phyloP scores from a whole-genome alignment of 2,113 vertebrate genomes.

The Laticauda laticaudata region DNA sequence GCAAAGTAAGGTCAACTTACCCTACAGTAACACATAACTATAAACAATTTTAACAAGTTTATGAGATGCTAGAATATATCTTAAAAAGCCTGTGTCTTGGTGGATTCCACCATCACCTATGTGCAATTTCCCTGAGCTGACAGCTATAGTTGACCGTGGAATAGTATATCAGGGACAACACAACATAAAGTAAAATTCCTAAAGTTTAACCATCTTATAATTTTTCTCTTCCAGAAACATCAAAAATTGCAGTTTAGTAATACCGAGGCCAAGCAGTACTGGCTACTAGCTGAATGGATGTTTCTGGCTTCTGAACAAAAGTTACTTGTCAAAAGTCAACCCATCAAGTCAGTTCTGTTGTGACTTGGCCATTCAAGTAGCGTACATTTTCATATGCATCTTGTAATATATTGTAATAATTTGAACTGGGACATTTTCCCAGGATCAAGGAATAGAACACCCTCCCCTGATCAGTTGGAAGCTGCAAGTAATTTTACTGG shows the following conservation, averaged over 20 bases:
- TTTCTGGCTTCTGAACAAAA: not conserved
- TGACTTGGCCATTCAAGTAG: not conserved
- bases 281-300: too few species aligned
- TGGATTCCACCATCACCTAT: not conserved
- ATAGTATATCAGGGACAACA: not conserved
- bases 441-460: not conserved
- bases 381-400: not conserved
- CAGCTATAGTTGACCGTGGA: not conserved
- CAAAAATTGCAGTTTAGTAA: not conserved
- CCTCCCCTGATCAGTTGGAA: not conserved
- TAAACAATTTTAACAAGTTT: not conserved
- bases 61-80: not conserved
- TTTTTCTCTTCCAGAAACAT: not conserved
- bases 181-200: not conserved
- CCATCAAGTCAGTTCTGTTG: not conserved
- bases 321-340: not conserved
- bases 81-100: not conserved
- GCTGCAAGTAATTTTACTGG: not conserved
- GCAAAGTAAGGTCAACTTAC: not conserved
- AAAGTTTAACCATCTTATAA: not conserved
- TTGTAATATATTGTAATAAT: not conserved
- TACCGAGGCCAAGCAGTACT: not conserved
- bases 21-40: not conserved
- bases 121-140: not conserved
- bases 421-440: not conserved